Evolutionary conservation across 1,140 invertebrate genomes (phyloP), one percentile per base, ranked within the genome.

Genomic region (Lordiphosa stackelbergi): DNA sequence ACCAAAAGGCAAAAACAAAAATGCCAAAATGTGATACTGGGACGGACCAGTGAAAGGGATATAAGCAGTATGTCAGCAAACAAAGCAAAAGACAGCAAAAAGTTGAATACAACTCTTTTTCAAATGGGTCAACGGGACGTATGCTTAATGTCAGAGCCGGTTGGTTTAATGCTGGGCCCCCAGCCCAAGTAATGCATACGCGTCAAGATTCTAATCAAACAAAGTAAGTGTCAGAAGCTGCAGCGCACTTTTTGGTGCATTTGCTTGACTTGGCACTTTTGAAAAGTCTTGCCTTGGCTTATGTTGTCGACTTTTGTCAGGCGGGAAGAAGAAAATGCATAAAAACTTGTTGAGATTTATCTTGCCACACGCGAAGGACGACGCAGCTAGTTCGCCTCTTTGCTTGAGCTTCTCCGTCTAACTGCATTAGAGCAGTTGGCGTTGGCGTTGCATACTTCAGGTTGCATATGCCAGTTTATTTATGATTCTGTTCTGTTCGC

Each of bases 271-370:
- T 78, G 69, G 55, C 55, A 63, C 55, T 69, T 61, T 69, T 56
- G 37, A 35, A 53, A 42, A 51, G 56, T 45, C 64, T 78, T 53
- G 55, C 56, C 58, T 51, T 56, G 70, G 66, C 73, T 77, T 74
- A 70, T 77, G 52, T 49, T 70, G 73, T 77, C 73, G 65, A 71
- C 72, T 77, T 77, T 72, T 83, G 77, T 77, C 66, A 73, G 65
- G 63, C 55, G 42, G 54, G 69, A 58, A 58, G 37, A 34, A 42
- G 24, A 37, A 58, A 58, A 79, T 69, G 72, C 61, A 83, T 83
- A 81, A 81, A 83, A 81, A 81, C 77, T 83, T 81, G 77, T 83
- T 81, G 77, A 81, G 75, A 81, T 81, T 81, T 81, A 81, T 81
- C 75, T 75, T 83, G 75, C 62, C 77, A 56, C 75, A 71, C 72